A percentile compares a stretch with the other conserved stretches of the same genome.
Evolutionary conservation across 2,113 vertebrate species (phyloP).

Genomic region (Anseranas semipalmata): DNA sequence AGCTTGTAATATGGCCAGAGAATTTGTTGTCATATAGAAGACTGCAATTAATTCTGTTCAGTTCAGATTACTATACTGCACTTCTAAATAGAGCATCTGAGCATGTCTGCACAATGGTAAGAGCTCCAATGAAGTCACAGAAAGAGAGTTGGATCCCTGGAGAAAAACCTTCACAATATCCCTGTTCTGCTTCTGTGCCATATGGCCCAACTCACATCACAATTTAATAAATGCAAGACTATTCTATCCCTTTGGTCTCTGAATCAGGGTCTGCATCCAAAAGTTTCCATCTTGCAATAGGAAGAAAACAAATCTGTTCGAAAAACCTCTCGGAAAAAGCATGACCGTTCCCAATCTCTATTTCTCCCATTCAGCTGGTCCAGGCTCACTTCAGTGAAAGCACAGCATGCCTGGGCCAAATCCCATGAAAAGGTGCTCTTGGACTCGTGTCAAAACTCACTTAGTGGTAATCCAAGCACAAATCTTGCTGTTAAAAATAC

Average conservation of each 20-base stretch:
- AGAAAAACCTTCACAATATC: conserved; percentile 17
- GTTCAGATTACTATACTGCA: not conserved
- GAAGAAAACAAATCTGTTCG: conserved; percentile 42
- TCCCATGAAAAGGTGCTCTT: not conserved
- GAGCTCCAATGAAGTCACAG: not conserved
- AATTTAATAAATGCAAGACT: conserved; percentile 33
- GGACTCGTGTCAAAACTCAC: not conserved
- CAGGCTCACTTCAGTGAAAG: conserved; percentile 10
- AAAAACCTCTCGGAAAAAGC: conserved; percentile 28
- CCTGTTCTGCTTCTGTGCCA: conserved; percentile 26
- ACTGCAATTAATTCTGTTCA: not conserved
- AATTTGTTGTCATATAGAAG: not conserved
- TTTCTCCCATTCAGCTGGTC: conserved; percentile 13
- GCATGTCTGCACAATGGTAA: not conserved
- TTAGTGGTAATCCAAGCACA: not conserved
- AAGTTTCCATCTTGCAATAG: conserved; percentile 27
- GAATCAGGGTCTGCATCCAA: not conserved
- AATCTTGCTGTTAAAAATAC: not conserved
- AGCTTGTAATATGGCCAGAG: not conserved
- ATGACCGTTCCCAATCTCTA: conserved; percentile 1
- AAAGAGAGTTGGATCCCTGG: not conserved
- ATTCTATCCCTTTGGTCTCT: not conserved
- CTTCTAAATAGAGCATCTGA: not conserved
- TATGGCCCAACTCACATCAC: not conserved
- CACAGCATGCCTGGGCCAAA: not conserved